phyloP scores from a whole-genome alignment of 2,797 vertebrate genomes.

The Molothrus aeneus region DNA sequence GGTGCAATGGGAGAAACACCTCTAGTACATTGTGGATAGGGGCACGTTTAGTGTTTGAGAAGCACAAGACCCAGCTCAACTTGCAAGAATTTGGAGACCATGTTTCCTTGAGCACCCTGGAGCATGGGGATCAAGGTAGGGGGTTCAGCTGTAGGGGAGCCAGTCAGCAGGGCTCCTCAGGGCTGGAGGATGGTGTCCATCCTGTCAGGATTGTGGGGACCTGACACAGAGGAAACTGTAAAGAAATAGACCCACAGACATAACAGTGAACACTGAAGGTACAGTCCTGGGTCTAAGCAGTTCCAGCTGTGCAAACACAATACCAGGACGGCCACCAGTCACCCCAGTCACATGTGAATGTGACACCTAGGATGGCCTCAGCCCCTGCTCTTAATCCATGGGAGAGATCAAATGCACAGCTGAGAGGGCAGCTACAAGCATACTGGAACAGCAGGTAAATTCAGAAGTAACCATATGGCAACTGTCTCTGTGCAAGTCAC shows the following conservation, averaged over 20 bases:
- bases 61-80: not conserved
- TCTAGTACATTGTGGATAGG: not conserved
- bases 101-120: not conserved
- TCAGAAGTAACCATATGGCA: not conserved
- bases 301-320: accelerated
- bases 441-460: not conserved
- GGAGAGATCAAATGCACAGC: not conserved
- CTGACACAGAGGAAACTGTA: not conserved
- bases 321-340: not conserved
- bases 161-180: not conserved
- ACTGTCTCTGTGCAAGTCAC: constrained; percentile 14
- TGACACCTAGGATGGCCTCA: not conserved
- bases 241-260: not conserved
- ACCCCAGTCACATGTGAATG: accelerated
- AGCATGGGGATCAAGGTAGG: not conserved
- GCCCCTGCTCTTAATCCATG: not conserved
- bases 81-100: not conserved
- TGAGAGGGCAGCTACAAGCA: not conserved
- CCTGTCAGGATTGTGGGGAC: not conserved
- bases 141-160: not conserved
- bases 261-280: accelerated
- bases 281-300: not conserved
- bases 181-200: not conserved
- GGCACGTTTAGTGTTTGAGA: not conserved
- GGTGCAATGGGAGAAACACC: not conserved